Base-by-base conservation (phyloP, 1,140 invertebrate species). In the Cataglyphis hispanica region DNA sequence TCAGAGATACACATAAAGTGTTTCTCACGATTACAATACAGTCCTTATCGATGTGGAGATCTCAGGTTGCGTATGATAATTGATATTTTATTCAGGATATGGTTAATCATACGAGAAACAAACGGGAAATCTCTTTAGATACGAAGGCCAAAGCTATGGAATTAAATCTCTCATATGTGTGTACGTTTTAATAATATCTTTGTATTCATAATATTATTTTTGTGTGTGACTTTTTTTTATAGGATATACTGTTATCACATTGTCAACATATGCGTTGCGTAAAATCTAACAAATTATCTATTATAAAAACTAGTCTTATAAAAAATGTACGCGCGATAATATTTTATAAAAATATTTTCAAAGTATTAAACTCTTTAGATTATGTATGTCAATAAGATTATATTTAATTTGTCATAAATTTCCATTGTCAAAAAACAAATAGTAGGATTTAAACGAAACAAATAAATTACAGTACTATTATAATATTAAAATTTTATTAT, bases 71-170 rank as follows among this genome's bases (percentile, higher is more conserved):
- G 34, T 56, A 69, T 37, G 13, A 4, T 80, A 80, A 78, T 78
- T 69, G 70, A 70, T 11, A 11, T 67, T 69, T 80, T 10, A 16
- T 56, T 80, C 46, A 37, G 75, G 40, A 78, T 66, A 70, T n/a
- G 64, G 8, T 80, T 69, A 80, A 80, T 69, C 16, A 22, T 56
- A 69, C 25, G 22, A 40, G 64, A 69, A 67, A 56, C 66, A 50
- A 69, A 80, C 22, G 46, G 25, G 50, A 80, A 80, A 69, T 40
- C 22, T 70, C 27, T 50, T 43, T 6, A 50, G 37, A 53, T 16
- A 27, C 27, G 19, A 69, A 56, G 50, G 64, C 10, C 77, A 25
- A 58, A 56, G 31, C 10, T 80, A 22, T 19, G 6, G 10, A 56
- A 70, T 40, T 53, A 56, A 37, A 69, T 40, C 22, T 37, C 40